A percentile compares a stretch with the other conserved stretches of the same genome.
phyloP scores from a whole-genome alignment of 2,888 invertebrate genomes.

The Stegana nigrithorax region DNA sequence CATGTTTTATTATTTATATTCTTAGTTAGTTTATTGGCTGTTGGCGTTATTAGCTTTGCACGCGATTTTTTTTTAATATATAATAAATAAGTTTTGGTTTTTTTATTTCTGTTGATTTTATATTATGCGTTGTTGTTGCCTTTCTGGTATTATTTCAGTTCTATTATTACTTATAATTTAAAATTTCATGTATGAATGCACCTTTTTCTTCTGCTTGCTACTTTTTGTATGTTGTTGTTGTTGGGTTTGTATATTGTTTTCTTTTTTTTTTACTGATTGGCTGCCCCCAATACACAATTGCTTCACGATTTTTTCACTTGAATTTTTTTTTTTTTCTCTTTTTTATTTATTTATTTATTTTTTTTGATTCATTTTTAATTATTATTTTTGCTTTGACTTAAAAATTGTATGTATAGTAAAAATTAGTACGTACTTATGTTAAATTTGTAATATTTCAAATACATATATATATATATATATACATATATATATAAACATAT shows the following conservation, averaged over 20 bases:
- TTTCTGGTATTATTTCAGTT: slow-evolving; percentile 25
- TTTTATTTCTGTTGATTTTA: slow-evolving; percentile 6
- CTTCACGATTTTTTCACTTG: slow-evolving; percentile 67
- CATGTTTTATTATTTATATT: too few species aligned
- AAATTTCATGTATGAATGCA: not conserved
- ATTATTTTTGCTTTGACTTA: slow-evolving; percentile 37
- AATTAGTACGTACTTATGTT: slow-evolving; percentile 37
- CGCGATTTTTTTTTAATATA: slow-evolving; percentile 21
- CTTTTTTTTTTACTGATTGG: slow-evolving; percentile 58
- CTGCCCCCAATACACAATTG: slow-evolving; percentile 70
- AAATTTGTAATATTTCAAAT: slow-evolving; percentile 23
- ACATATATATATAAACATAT: slow-evolving; percentile 20
- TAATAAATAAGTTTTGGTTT: slow-evolving; percentile 8
- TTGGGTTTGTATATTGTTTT: slow-evolving; percentile 32
- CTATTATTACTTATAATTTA: slow-evolving; percentile 23
- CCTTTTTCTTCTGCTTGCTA: not conserved
- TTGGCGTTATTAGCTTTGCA: too few species aligned
- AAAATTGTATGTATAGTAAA: slow-evolving; percentile 21
- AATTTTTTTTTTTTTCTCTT: slow-evolving; percentile 22
- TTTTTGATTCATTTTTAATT: slow-evolving; percentile 21
- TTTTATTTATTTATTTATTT: slow-evolving; percentile 23
- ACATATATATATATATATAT: slow-evolving; percentile 8
- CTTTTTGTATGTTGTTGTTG: slow-evolving; percentile 18
- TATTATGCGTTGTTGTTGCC: slow-evolving; percentile 19
- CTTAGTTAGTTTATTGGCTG: too few species aligned